Percentiles rank a stretch among this genome's conserved stretches.
phyloP scores from a whole-genome alignment of 2,113 vertebrate species.

The Psittacula cyanocephala region DNA sequence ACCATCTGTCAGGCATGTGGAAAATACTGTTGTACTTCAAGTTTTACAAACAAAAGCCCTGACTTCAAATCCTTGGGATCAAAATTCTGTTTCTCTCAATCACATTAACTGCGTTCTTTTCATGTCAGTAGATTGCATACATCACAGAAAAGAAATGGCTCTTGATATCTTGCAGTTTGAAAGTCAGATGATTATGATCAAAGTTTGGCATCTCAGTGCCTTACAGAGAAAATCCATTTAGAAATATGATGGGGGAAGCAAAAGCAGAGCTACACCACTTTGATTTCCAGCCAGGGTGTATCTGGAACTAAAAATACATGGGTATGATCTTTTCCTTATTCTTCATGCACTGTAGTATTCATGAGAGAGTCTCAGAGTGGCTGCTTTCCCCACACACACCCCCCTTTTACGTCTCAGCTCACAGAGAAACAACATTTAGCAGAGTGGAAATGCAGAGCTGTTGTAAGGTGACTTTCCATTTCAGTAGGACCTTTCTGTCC shows the following conservation, averaged over 20 bases:
- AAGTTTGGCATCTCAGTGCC: slow-evolving; percentile 11
- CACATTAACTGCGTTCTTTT: slow-evolving; percentile 3
- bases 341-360: not conserved
- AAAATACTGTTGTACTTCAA: not conserved
- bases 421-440: not conserved
- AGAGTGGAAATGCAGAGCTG: not conserved
- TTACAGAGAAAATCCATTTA: slow-evolving; percentile 51
- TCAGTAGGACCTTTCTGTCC: not conserved
- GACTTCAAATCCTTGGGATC: not conserved
- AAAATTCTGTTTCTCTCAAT: slow-evolving; percentile 30
- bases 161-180: slow-evolving; percentile 22
- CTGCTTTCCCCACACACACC: not conserved
- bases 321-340: not conserved
- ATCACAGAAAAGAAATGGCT: not conserved
- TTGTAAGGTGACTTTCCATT: not conserved
- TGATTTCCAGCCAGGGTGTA: slow-evolving; percentile 12
- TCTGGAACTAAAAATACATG: not conserved
- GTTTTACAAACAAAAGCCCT: not conserved
- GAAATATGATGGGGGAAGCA: not conserved
- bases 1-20: not conserved
- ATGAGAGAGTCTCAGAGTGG: not conserved
- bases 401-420: not conserved
- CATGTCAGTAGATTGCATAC: not conserved
- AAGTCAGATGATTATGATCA: slow-evolving; percentile 33
- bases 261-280: not conserved